Evolutionary conservation across 1,140 invertebrate species (phyloP).

Genomic region (Drosophila auraria): DNA sequence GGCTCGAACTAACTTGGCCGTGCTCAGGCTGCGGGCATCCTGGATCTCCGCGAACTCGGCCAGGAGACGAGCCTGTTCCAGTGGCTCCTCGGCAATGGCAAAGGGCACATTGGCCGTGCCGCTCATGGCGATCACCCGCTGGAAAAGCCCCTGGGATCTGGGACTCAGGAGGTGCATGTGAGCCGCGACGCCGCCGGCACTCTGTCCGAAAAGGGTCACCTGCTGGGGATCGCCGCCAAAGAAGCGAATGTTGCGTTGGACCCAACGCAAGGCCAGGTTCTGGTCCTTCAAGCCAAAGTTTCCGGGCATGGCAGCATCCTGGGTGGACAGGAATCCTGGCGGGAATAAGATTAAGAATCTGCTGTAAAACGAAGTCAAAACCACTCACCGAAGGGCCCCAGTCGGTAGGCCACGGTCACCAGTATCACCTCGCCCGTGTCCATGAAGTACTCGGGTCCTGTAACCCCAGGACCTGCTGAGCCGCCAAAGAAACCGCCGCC

Average conservation of each 20-base stretch:
- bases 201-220: constrained; percentile 88
- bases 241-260: constrained; percentile 75
- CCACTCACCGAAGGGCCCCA: constrained; percentile 76
- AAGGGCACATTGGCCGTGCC: constrained; percentile 88
- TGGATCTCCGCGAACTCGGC: constrained; percentile 61
- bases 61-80: constrained; percentile 79
- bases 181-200: constrained; percentile 86
- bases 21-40: constrained; percentile 50
- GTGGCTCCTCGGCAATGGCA: constrained; percentile 86
- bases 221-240: constrained; percentile 85
- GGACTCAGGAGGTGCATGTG: constrained; percentile 85
- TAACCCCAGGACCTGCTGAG: constrained; percentile 57
- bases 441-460: constrained; percentile 85
- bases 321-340: constrained; percentile 82
- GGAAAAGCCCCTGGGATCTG: constrained; percentile 85
- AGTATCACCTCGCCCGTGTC: constrained; percentile 74
- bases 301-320: constrained; percentile 84
- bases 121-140: constrained; percentile 86
- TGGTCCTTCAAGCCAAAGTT: constrained; percentile 88
- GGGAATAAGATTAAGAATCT: background rate
- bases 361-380: too few species aligned
- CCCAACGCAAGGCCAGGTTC: constrained; percentile 85
- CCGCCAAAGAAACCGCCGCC: constrained; percentile 86
- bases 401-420: constrained; percentile 74
- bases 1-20: constrained; percentile 69